A percentile compares a stretch with the other conserved stretches of the same genome.
Evolutionary conservation across 2,113 vertebrate species (phyloP).

Genomic region (Brachyistius frenatus): DNA sequence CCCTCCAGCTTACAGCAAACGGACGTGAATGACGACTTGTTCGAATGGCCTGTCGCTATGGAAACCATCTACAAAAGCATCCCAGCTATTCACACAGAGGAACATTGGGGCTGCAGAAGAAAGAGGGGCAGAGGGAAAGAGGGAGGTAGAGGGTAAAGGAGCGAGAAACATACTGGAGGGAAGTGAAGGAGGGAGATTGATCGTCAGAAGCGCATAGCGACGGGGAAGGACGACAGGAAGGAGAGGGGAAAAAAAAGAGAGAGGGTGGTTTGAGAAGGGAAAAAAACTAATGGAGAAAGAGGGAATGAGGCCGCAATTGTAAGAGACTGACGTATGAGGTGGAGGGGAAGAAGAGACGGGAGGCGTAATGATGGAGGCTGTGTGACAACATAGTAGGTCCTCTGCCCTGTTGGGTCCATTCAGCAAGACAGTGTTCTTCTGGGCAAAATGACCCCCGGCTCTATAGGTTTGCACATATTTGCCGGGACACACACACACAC

Average conservation of each 20-base stretch:
- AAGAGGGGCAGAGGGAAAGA: conserved; percentile 23
- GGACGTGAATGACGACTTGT: conserved; percentile 79
- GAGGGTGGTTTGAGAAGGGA: neutral
- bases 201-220: conserved; percentile 44
- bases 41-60: conserved; percentile 80
- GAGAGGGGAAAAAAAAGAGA: conserved; percentile 14
- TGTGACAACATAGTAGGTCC: conserved; percentile 55
- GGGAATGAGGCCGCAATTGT: conserved; percentile 63
- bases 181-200: conserved; percentile 45
- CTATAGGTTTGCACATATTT: conserved; percentile 22
- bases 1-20: conserved; percentile 63
- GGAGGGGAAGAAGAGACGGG: conserved; percentile 1
- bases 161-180: conserved; percentile 47
- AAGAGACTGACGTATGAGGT: conserved; percentile 58
- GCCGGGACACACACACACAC: conserved; percentile 22
- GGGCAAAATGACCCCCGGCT: conserved; percentile 53
- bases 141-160: conserved; percentile 1
- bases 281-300: conserved; percentile 34
- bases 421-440: conserved; percentile 43
- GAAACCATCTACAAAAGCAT: conserved; percentile 82
- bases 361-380: neutral
- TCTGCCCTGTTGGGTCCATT: conserved; percentile 42
- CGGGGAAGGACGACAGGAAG: conserved; percentile 31
- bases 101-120: conserved; percentile 56
- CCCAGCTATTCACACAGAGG: conserved; percentile 78